Evolutionary conservation across 2,797 vertebrate genomes (phyloP).

Genomic region (Ambastaia sidthimunki): DNA sequence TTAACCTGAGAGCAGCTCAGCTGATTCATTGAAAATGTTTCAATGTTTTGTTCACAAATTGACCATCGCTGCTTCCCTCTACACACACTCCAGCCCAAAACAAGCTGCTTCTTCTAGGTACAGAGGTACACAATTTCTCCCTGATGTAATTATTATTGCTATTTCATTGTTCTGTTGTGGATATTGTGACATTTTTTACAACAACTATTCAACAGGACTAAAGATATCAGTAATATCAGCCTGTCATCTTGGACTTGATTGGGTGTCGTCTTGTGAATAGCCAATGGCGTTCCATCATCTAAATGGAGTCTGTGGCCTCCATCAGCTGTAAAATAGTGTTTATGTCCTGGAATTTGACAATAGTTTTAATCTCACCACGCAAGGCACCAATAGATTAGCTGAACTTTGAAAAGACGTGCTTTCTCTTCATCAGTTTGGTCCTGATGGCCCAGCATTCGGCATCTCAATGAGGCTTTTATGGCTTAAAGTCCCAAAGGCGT

Average conservation of each 20-base stretch:
- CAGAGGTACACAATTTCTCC: too few species aligned
- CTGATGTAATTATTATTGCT: background rate
- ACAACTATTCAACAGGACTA: background rate
- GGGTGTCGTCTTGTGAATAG: background rate
- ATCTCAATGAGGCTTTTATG: background rate
- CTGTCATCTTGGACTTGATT: conserved; percentile 1
- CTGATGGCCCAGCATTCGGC: background rate
- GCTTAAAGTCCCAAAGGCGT: background rate
- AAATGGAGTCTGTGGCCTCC: background rate
- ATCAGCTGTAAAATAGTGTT: conserved; percentile 19
- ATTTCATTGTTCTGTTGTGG: background rate
- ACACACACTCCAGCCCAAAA: background rate
- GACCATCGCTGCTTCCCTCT: too few species aligned
- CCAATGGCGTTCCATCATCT: background rate
- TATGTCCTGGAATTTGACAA: conserved; percentile 30
- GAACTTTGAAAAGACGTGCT: background rate
- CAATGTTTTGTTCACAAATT: background rate
- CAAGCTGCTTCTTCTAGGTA: background rate
- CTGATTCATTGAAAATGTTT: background rate
- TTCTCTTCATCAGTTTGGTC: background rate
- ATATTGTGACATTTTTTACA: background rate
- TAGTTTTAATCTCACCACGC: background rate
- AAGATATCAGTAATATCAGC: background rate
- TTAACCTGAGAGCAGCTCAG: background rate
- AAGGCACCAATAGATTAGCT: background rate